Evolutionary conservation across 2,888 invertebrate species (phyloP), one percentile per base, ranked within the genome.

Genomic region (Aethes cnicana): DNA sequence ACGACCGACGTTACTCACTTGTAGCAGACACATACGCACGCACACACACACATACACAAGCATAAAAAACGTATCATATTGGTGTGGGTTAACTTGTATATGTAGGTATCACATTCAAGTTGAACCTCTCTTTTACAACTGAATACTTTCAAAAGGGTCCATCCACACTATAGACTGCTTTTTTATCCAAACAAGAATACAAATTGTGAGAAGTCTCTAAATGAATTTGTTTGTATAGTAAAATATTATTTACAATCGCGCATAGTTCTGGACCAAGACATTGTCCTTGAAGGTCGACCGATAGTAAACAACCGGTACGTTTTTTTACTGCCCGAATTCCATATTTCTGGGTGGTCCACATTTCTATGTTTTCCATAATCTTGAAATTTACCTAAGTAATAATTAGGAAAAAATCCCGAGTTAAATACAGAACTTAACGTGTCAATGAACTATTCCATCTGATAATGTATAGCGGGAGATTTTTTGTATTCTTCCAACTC

Each of bases 251-350:
- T 39, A 46, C 43, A 43, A 49, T 25, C 42, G 23, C 41, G 30
- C 37, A 46, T 33, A 33, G 25, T 25, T 33, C 25, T 39, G 30
- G 23, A 36, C 32, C 37, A 30, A 44, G 44, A 21, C 23, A 43
- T 25, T 52, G 52, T 46, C 52, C 52, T 52, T 52, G 52, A 52
- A 44, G 8, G 28, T 28, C 39, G 26, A 32, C 32, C 36, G 37
- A 52, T 52, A 52, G 46, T 46, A 39, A 52, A 50, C 37, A 50
- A 52, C 52, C 52, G 52, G 52, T 46, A 52, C 39, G 18, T 44
- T 50, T 49, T 44, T 43, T 52, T 52, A 52, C 26, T 46, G 52
- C 46, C 39, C 39, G 26, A 39, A 52, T 46, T 39, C 46, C 46
- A 39, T 52, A 32, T 52, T 39, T 39, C 39, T 52, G 52, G 52